Evolutionary conservation across 2,113 vertebrate genomes (phyloP).

Genomic region (Conger conger): DNA sequence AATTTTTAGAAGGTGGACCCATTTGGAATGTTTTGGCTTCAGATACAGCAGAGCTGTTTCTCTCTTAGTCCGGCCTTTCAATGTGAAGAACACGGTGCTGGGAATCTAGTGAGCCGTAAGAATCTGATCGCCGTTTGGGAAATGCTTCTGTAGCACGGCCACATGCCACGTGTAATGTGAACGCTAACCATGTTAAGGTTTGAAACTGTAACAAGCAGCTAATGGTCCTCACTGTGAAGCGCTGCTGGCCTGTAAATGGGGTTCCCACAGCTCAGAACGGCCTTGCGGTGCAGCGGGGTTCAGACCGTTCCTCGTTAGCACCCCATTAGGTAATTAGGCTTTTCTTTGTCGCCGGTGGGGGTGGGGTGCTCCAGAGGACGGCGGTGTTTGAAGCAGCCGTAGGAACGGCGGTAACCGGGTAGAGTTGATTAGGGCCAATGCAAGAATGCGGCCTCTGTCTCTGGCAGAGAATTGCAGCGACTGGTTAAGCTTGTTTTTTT

Average conservation of each 20-base stretch:
- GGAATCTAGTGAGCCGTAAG: too few relatives aligned
- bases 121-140: too few relatives aligned
- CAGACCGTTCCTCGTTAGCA: neutral
- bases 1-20: too few relatives aligned
- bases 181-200: neutral
- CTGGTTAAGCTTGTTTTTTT: neutral
- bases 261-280: neutral
- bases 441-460: neutral
- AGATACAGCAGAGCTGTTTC: too few relatives aligned
- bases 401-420: neutral
- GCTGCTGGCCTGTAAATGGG: neutral
- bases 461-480: neutral
- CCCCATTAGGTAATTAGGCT: neutral
- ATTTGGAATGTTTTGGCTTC: neutral
- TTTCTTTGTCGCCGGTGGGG: neutral
- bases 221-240: neutral
- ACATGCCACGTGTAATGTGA: neutral
- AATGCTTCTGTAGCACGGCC: too few relatives aligned
- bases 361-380: neutral
- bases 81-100: neutral
- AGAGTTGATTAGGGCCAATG: neutral
- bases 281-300: neutral
- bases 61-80: too few relatives aligned
- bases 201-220: neutral
- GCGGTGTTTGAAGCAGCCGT: neutral